Evolutionary conservation across 2,888 invertebrate genomes (phyloP), one percentile per base, ranked within the genome.

Genomic region (Philhelius pedissequus): DNA sequence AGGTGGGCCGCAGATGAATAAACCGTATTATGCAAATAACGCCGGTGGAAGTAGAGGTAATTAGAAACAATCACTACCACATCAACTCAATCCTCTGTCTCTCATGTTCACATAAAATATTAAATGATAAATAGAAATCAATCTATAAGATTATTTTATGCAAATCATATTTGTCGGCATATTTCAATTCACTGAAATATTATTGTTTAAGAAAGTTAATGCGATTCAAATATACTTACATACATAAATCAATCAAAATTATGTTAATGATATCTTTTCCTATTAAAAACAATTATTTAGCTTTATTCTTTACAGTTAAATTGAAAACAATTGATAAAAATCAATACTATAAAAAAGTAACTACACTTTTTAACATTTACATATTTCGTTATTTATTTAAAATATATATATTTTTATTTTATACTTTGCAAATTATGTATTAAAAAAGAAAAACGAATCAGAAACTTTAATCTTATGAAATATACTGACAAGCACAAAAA

Each of bases 11-110:
- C 90, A 90, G 87, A 89, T 90, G 86, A 90, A 88, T 87, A 91
- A 91, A 88, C 89, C 91, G 81, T 91, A 90, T 87, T 91, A 91
- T 88, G 88, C 89, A 75, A 90, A 89, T 82, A 90, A 89, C 87
- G 87, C 87, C 69, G 87, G 88, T 82, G 87, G 87, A 87, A 89
- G 89, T 79, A 90, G 90, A 86, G 90, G 90, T 87, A 91, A 90
- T 88, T 90, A 88, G 88, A 88, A 88, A 84, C 48, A 86, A 87
- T 86, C 79, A 74, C 79, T 82, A 68, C 78, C 56, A 48, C 62
- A 73, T 20, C 64, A 64, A 76, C 64, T 79, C 27, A 43, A 50
- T 50, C 48, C 70, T 68, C 18, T 62, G 20, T 58, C 35, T 76
- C 74, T 74, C 70, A 70, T 64, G 56, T 48, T 48, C 69, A 69